A percentile compares a stretch with the other conserved stretches of the same genome.
These are phyloP conservation scores for Amazona ochrocephala DNA, from an alignment of 2,797 vertebrate genomes.

Conservation along the genomic window DNA sequence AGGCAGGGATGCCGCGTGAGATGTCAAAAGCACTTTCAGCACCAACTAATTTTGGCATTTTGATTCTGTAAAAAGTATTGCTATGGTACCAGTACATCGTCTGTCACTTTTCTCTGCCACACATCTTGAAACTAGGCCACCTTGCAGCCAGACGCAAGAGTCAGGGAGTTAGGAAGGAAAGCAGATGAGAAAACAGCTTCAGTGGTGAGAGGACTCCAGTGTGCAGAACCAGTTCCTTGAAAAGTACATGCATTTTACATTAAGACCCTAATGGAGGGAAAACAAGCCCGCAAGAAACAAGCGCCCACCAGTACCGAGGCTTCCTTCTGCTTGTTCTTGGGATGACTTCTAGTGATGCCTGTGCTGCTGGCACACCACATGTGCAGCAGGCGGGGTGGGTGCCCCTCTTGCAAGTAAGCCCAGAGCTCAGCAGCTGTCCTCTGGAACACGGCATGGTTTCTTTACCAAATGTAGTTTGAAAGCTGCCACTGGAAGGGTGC, in stretches of 20 bases:
- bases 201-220: rapidly evolving
- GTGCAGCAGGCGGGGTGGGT: neutral
- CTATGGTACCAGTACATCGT: neutral
- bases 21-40: neutral
- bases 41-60: constrained; percentile 17
- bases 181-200: neutral
- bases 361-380: rapidly evolving
- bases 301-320: neutral
- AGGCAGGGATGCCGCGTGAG: neutral
- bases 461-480: neutral
- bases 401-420: neutral
- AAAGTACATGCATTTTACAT: rapidly evolving
- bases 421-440: neutral
- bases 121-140: constrained; percentile 11
- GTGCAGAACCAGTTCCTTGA: neutral
- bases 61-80: neutral
- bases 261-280: neutral
- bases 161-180: neutral
- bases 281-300: neutral
- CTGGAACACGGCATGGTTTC: neutral
- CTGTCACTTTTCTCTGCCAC: neutral
- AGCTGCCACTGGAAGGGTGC: neutral
- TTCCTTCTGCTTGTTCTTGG: neutral
- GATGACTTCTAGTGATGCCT: neutral
- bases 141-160: neutral